Base-by-base conservation (phyloP, 2,113 vertebrate species). In the Rostratula benghalensis region DNA sequence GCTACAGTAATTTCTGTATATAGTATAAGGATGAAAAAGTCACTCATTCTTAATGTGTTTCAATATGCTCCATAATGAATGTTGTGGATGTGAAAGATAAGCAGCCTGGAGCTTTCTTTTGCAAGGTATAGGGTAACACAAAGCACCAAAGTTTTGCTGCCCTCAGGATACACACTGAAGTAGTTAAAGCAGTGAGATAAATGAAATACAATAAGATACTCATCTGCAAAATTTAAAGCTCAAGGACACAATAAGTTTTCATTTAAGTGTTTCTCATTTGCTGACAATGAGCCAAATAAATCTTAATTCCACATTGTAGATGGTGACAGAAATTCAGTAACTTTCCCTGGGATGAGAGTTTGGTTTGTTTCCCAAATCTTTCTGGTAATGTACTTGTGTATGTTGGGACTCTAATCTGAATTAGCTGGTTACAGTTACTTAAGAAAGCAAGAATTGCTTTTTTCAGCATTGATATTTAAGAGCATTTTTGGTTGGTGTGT, bases 51-150 rank as follows among this genome's bases (percentile, higher is more conserved):
- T 84, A 94, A 87, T 84, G 69, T 73, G 67, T 91, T 96, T 94
- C 87, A 91, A 65, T 96, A 10, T 39, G 65, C 77, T 87, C 37
- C 22, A 28, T 92, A 92, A 94, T 94, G 89, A 96, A 87, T 67
- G 91, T 68, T 92, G 86, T 86, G 95, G 91, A 94, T 95, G 86
- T 94, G 87, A 46, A 93, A 95, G 95, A 96, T 96, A 96, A 96
- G 92, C 94, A 96, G 96, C 96, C 96, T 56, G 48, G 90, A 95
- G 96, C 89, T 94, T 89, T 75, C 80, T 96, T 92, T 85, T 91
- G 92, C 74, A 61, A 94, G 96, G 95, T 89, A 85, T 94, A 94
- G 67, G 73, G 78, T 97, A 96, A 96, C 95, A 94, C 87, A 94
- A 93, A 94, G 94, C 95, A 94, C 76, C 91, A 61, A 78, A 92